Percentiles rank a stretch among this genome's conserved stretches.
These are phyloP conservation scores for Todiramphus chloris DNA, from an alignment of 2,113 vertebrate species.

Conservation along the genomic window DNA sequence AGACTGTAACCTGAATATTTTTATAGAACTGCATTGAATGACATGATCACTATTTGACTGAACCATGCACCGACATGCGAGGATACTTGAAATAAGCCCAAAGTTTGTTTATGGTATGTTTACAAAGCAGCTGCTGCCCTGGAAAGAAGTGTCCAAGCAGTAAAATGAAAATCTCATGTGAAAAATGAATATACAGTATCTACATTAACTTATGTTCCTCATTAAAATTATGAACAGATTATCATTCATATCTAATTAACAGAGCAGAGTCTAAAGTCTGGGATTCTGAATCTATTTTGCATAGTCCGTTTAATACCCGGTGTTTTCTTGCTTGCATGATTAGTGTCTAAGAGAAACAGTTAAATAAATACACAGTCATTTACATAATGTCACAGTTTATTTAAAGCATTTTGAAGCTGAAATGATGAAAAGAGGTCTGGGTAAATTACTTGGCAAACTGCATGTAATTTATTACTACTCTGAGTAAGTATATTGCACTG, in stretches of 20 bases:
- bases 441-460: slow-evolving; percentile 51
- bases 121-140: not conserved
- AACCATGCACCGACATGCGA: not conserved
- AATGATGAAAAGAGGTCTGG: slow-evolving; percentile 10
- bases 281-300: slow-evolving; percentile 20
- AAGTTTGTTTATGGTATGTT: not conserved
- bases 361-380: slow-evolving; percentile 41
- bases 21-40: not conserved
- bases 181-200: slow-evolving; percentile 4
- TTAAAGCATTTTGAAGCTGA: slow-evolving; percentile 58
- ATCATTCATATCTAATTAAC: not conserved
- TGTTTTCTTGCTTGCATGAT: not conserved
- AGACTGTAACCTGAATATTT: not conserved
- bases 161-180: not conserved
- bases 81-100: not conserved
- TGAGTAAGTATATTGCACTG: slow-evolving; percentile 28
- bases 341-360: slow-evolving; percentile 19
- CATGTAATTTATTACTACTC: slow-evolving; percentile 33
- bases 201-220: slow-evolving; percentile 33
- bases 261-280: not conserved
- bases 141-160: not conserved
- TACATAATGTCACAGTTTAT: slow-evolving; percentile 51
- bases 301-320: slow-evolving; percentile 21
- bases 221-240: slow-evolving; percentile 8
- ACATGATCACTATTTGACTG: not conserved